phyloP scores from a whole-genome alignment of 2,888 invertebrate species.

The Amphipoea oculea region DNA sequence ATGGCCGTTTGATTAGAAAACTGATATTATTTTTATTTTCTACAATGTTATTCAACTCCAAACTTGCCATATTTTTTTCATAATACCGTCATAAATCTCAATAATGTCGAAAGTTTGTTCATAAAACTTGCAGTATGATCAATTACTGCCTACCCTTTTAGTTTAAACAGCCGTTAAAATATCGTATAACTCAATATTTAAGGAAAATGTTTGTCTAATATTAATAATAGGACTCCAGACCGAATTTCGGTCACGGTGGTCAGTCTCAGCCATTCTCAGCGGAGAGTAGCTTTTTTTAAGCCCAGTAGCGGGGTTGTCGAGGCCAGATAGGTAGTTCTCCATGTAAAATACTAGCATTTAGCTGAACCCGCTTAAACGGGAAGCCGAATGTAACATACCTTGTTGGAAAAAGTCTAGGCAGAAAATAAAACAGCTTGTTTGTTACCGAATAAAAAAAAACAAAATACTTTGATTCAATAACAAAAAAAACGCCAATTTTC shows the following conservation, averaged over 20 bases:
- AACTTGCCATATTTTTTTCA: constrained; percentile 23
- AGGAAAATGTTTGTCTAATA: background rate
- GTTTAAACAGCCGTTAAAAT: constrained; percentile 43
- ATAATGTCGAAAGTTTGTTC: constrained; percentile 63
- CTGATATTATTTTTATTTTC: background rate
- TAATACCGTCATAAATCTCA: constrained; percentile 55
- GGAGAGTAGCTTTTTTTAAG: background rate
- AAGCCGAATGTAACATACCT: background rate
- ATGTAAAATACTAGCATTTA: background rate
- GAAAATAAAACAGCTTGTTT: background rate
- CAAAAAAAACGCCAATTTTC: background rate
- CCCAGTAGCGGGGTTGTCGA: too few relatives aligned
- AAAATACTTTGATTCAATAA: background rate
- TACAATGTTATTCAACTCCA: background rate
- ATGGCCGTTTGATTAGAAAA: background rate
- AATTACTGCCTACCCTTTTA: constrained; percentile 45
- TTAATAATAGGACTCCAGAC: background rate
- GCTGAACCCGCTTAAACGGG: background rate
- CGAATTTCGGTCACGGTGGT: background rate
- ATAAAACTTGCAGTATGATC: constrained; percentile 56
- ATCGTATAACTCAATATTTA: constrained; percentile 22
- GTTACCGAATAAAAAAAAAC: background rate
- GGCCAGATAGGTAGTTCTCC: background rate
- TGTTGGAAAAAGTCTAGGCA: too few relatives aligned
- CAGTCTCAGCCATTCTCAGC: background rate